Base-by-base conservation (phyloP, 1,140 invertebrate genomes). In the Anthonomus grandis region DNA sequence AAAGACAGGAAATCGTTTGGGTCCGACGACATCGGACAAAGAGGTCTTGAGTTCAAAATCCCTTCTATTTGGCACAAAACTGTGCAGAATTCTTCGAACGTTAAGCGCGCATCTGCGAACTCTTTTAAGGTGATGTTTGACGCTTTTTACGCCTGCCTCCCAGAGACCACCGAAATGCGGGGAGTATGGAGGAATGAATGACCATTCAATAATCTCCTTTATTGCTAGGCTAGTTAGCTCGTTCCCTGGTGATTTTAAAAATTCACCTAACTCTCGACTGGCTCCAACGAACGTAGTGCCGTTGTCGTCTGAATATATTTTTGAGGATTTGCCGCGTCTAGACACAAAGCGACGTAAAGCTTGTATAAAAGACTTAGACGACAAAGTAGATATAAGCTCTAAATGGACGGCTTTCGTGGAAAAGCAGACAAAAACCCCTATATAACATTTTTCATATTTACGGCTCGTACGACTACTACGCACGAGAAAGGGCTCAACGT, bases 361-460 rank as follows among this genome's bases (percentile, higher is more conserved):
- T 27, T 74, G 25, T 18, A 66, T 21, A 53, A 67, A 68, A 19
- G 18, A 42, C 19, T 64, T 60, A 8, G 67, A 63, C 3, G 66
- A 53, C 6, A 72, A 44, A 50, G 63, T 52, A 2, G 37, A 44
- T 0, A 15, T 62, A 52, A 42, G 59, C 50, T 73, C 72, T 17
- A 74, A 31, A 44, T 73, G 68, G 4, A 72, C 48, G 1, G 70
- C 66, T 18, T 62, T 58, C 3, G 59, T 60, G 8, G 34, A 5
- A 9, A 51, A 13, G 17, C 48, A 51, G 5, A 47, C 23, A 24
- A 55, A 57, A 36, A 37, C 18, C 8, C 23, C 8, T 27, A 31
- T 25, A 18, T 47, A 47, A 18, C 45, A 6, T 31, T 47, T 47
- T 22, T 17, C 19, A 4, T 21, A 9, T 21, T 21, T 21, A 9